These are phyloP conservation scores for Micoletzkya japonica DNA, from an alignment of 2,888 invertebrate genomes.

Conservation along the genomic window DNA sequence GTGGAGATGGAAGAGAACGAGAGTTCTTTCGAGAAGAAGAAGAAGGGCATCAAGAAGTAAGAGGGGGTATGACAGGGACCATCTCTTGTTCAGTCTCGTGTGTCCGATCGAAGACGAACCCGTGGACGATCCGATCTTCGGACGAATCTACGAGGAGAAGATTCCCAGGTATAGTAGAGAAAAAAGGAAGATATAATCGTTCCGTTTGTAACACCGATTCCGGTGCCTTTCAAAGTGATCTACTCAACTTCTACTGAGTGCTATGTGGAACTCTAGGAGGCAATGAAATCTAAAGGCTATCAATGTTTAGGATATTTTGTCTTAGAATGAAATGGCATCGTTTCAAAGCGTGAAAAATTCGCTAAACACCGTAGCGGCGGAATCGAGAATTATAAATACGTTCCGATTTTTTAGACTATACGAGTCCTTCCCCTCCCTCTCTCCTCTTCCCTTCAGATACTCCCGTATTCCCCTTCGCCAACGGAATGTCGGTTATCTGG, in stretches of 20 bases:
- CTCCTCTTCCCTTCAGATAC: background rate
- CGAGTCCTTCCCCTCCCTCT: constrained; percentile 4
- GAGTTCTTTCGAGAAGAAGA: constrained; percentile 4
- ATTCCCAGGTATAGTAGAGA: constrained; percentile 4
- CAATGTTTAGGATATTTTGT: too few species aligned
- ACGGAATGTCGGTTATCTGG: constrained; percentile 16
- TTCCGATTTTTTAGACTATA: too few species aligned
- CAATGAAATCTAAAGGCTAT: too few species aligned
- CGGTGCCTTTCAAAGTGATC: too few species aligned
- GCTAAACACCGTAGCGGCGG: too few species aligned
- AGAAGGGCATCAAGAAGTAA: constrained; percentile 4
- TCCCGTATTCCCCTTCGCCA: background rate
- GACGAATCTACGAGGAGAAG: background rate
- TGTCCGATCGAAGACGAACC: background rate
- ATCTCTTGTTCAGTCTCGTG: constrained; percentile 1
- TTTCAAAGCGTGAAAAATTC: too few species aligned
- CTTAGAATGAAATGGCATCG: too few species aligned
- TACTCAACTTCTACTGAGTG: too few species aligned
- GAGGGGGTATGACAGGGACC: background rate
- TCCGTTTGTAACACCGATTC: too few species aligned
- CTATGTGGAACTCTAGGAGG: too few species aligned
- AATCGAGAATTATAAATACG: too few species aligned
- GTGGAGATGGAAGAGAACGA: background rate
- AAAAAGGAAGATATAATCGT: too few species aligned
- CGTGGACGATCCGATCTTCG: constrained; percentile 20